Percentiles rank a stretch among this genome's conserved stretches.
Evolutionary conservation across 1,140 invertebrate genomes (phyloP).

Genomic region (Bicyclus anynana): DNA sequence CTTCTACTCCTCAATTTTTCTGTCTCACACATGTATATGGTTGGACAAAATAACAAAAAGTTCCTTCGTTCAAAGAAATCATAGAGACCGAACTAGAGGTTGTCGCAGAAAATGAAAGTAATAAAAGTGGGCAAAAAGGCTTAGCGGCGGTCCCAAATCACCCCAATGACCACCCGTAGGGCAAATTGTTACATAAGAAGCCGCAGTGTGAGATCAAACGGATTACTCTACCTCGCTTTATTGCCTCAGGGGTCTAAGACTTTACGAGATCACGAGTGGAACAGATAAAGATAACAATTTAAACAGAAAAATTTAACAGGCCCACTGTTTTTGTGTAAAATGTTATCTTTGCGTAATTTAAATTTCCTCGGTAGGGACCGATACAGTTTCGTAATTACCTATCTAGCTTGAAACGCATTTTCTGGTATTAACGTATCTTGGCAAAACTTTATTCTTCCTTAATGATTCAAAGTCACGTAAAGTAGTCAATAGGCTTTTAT

Average conservation of each 20-base stretch:
- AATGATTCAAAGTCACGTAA: no score
- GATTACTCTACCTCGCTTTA: slow-evolving; percentile 38
- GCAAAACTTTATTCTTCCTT: no score
- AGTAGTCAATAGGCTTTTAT: no score
- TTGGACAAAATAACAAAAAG: neutral
- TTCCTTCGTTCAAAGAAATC: neutral
- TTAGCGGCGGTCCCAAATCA: slow-evolving; percentile 25
- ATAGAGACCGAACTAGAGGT: neutral
- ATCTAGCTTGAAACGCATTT: no score
- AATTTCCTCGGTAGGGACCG: neutral
- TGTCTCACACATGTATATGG: no score
- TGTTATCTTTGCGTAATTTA: neutral
- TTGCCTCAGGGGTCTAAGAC: slow-evolving; percentile 20
- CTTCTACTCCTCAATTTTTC: no score
- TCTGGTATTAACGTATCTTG: no score
- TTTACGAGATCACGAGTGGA: slow-evolving; percentile 20
- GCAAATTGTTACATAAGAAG: slow-evolving; percentile 38
- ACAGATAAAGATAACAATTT: slow-evolving; percentile 5
- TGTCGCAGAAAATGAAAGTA: slow-evolving; percentile 21
- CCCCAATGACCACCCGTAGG: slow-evolving; percentile 26
- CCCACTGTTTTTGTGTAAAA: neutral
- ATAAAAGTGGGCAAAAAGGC: slow-evolving; percentile 26
- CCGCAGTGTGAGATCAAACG: slow-evolving; percentile 35
- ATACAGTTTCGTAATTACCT: neutral
- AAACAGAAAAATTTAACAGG: neutral